Evolutionary conservation across 2,888 invertebrate species (phyloP).

Genomic region (Carpatolechia fugitivella): DNA sequence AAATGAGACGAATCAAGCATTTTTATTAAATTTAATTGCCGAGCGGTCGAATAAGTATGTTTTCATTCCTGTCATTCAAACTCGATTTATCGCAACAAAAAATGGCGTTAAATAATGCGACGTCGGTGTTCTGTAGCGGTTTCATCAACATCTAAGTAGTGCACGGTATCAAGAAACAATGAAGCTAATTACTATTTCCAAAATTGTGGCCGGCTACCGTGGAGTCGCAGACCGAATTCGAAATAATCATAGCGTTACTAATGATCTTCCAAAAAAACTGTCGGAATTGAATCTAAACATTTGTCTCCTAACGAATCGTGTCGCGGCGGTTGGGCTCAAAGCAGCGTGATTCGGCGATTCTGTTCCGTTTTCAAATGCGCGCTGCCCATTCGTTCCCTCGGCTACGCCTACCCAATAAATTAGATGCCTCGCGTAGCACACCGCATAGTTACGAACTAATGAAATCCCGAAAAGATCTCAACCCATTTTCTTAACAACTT

Average conservation of each 20-base stretch:
- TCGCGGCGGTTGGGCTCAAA: conserved; percentile 71
- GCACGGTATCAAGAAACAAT: conserved; percentile 35
- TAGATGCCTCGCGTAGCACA: conserved; percentile 71
- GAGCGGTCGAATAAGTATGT: conserved; percentile 9
- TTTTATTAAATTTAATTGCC: conserved; percentile 18
- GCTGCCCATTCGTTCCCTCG: conserved; percentile 76
- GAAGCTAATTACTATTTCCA: conserved; percentile 62
- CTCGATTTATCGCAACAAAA: conserved; percentile 4
- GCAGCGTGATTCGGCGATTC: conserved; percentile 76
- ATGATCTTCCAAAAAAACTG: conserved; percentile 61
- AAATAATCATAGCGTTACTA: conserved; percentile 70
- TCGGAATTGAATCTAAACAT: conserved; percentile 77
- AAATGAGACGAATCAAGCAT: conserved; percentile 13
- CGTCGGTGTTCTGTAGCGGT: conserved; percentile 2
- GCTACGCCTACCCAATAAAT: conserved; percentile 78
- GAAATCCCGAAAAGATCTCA: conserved; percentile 76
- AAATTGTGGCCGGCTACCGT: conserved; percentile 40
- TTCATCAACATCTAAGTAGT: not conserved
- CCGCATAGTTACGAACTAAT: conserved; percentile 78
- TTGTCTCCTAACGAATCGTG: conserved; percentile 79
- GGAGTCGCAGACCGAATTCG: conserved; percentile 54
- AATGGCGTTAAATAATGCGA: conserved; percentile 11
- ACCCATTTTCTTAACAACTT: conserved; percentile 79
- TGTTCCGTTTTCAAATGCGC: conserved; percentile 69
- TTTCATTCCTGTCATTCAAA: conserved; percentile 14